Percentiles rank a stretch among this genome's conserved stretches.
These are phyloP conservation scores for Sphaeramia orbicularis DNA, from an alignment of 2,797 vertebrate genomes.

Conservation along the genomic window DNA sequence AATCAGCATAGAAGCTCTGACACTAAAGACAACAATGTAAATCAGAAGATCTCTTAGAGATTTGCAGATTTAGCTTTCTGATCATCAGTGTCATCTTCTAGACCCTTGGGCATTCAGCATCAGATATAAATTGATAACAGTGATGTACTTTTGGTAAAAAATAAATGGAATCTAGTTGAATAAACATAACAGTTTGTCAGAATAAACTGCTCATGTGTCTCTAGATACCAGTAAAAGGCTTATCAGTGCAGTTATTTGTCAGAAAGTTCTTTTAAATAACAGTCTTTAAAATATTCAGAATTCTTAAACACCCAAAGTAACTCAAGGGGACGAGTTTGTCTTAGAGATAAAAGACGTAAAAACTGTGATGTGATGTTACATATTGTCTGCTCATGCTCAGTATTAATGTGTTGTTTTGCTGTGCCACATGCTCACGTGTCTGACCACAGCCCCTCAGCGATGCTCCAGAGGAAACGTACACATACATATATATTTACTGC, in stretches of 20 bases:
- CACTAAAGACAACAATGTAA: too few relatives aligned
- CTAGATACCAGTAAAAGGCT: conserved; percentile 34
- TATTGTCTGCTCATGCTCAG: background rate
- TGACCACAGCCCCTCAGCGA: conserved; percentile 42
- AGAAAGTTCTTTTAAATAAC: too few relatives aligned
- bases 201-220: conserved; percentile 20
- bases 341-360: too few relatives aligned
- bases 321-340: too few relatives aligned
- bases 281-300: too few relatives aligned
- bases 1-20: too few relatives aligned
- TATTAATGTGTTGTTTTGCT: conserved; percentile 53
- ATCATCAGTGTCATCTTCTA: too few relatives aligned
- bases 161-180: conserved; percentile 14
- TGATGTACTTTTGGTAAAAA: conserved; percentile 10
- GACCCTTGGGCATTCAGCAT: background rate
- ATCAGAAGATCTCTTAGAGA: too few relatives aligned
- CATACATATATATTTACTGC: conserved; percentile 53
- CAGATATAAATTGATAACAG: background rate
- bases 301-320: too few relatives aligned
- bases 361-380: too few relatives aligned
- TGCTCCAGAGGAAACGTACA: conserved; percentile 45
- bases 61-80: too few relatives aligned
- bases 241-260: conserved; percentile 15
- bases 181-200: conserved; percentile 22
- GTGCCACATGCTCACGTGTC: conserved; percentile 65